Conservation (phyloP, 2,797 vertebrate species). For the Sitta carolinensis region DNA sequence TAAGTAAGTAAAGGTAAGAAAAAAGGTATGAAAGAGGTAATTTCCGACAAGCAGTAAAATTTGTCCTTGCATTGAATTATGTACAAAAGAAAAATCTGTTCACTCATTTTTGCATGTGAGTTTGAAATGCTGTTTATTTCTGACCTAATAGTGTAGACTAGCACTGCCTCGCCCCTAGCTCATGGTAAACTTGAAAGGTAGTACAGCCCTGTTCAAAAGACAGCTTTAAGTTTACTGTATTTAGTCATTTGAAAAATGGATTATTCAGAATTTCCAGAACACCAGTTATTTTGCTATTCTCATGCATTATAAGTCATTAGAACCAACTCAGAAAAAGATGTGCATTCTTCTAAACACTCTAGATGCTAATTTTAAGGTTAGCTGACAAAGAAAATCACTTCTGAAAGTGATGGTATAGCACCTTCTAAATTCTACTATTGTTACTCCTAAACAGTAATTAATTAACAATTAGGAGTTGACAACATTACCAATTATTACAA, state of each 20-base stretch:
- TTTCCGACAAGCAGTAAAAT: neutral
- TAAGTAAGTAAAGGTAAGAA: neutral
- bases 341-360: neutral
- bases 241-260: neutral
- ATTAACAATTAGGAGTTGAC: neutral
- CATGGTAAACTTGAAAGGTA: neutral
- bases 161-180: neutral
- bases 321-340: neutral
- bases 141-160: neutral
- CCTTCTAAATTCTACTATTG: neutral
- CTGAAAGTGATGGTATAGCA: neutral
- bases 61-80: neutral
- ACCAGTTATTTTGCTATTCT: neutral
- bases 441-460: neutral
- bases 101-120: neutral
- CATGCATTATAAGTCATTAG: neutral
- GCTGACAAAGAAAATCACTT: neutral
- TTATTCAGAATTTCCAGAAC: neutral
- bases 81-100: neutral
- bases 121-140: neutral
- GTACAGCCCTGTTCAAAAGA: neutral
- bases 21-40: neutral
- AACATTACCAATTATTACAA: neutral
- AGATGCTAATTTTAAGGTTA: neutral
- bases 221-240: neutral